These are phyloP conservation scores for Tetanocera ferruginea DNA, from an alignment of 2,888 invertebrate species.

Conservation along the genomic window DNA sequence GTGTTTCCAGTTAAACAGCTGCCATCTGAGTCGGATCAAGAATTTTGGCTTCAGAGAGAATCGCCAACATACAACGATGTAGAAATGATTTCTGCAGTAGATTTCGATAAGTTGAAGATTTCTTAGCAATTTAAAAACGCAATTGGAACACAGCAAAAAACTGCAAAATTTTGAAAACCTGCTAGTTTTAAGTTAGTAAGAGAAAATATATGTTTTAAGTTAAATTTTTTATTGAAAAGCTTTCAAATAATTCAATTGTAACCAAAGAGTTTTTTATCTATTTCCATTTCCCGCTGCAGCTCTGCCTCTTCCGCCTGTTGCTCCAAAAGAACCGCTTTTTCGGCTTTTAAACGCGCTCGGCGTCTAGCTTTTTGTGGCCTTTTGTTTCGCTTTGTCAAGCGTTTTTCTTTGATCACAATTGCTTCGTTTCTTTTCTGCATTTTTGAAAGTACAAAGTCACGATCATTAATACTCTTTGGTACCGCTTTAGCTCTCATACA, in stretches of 20 bases:
- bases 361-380: neutral
- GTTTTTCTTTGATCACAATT: neutral
- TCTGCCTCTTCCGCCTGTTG: constrained; percentile 11
- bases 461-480: constrained; percentile 20
- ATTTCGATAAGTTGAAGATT: constrained; percentile 51
- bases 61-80: constrained; percentile 75
- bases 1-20: constrained; percentile 74
- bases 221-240: neutral
- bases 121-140: no score
- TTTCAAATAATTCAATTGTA: neutral
- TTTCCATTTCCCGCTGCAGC: constrained; percentile 33
- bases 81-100: constrained; percentile 51
- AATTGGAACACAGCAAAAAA: no score
- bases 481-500: neutral
- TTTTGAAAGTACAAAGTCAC: constrained; percentile 3
- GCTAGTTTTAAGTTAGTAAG: no score
- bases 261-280: constrained; percentile 37
- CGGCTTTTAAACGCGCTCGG: neutral
- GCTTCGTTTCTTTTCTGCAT: neutral
- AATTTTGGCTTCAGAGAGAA: constrained; percentile 74
- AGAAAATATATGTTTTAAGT: neutral
- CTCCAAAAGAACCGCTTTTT: neutral
- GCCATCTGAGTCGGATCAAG: constrained; percentile 65
- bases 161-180: no score
- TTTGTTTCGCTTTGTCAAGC: neutral